Conservation (phyloP, 2,113 vertebrate genomes). For the Paramormyrops kingsleyae region DNA sequence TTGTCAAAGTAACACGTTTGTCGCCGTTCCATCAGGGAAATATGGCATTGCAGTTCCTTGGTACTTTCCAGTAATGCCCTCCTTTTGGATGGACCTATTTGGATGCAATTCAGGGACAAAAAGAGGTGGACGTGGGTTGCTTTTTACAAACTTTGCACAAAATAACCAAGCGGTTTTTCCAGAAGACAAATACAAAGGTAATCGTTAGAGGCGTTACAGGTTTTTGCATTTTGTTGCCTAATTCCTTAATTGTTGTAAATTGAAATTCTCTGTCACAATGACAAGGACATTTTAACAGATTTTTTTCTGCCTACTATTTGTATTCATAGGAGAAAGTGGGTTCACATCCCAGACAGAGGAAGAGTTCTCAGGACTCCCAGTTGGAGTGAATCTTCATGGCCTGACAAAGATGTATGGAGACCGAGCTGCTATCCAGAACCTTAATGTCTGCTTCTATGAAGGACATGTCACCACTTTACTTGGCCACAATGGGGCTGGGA, state of each 20-base stretch:
- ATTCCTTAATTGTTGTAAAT: background rate
- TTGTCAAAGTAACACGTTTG: background rate
- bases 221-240: background rate
- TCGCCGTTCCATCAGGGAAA: conserved; percentile 62
- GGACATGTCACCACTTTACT: conserved; percentile 87
- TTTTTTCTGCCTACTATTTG: conserved; percentile 16
- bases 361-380: conserved; percentile 66
- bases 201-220: background rate
- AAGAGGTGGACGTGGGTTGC: conserved; percentile 50
- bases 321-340: conserved; percentile 36
- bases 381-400: conserved; percentile 78
- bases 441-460: conserved; percentile 86
- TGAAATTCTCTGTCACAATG: background rate
- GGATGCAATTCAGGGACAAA: conserved; percentile 46
- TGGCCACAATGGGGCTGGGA: conserved; percentile 93
- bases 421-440: conserved; percentile 76
- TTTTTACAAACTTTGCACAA: conserved; percentile 78
- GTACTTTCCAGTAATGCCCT: conserved; percentile 85
- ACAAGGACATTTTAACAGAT: background rate
- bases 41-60: conserved; percentile 82
- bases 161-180: conserved; percentile 54
- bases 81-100: conserved; percentile 79
- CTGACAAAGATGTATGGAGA: conserved; percentile 83
- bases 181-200: conserved; percentile 53
- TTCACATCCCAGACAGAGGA: conserved; percentile 63